phyloP scores from a whole-genome alignment of 23 tunicate genomes.

The Halocynthia aurantium region DNA sequence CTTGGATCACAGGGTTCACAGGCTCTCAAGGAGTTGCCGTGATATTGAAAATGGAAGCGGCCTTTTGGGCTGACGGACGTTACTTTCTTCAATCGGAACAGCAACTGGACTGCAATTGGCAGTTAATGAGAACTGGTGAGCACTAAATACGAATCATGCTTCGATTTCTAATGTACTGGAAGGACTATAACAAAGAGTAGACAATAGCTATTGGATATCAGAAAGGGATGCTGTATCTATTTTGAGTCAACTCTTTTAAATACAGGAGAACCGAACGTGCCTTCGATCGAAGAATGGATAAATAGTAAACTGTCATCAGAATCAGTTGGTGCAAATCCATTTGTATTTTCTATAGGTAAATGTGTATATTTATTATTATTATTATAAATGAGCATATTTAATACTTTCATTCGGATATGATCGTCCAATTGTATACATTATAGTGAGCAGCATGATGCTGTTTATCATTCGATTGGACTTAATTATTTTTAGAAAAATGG shows the following conservation, averaged over 20 bases:
- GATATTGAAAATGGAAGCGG: slow-evolving; percentile 60
- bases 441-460: no score
- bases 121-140: slow-evolving; percentile 64
- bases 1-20: slow-evolving; percentile 78
- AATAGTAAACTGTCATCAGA: slow-evolving; percentile 23
- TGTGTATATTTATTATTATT: no score
- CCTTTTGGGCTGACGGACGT: slow-evolving; percentile 90
- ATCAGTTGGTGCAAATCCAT: slow-evolving; percentile 70
- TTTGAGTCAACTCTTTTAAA: no score
- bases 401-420: no score
- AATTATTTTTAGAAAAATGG: slow-evolving; percentile 40
- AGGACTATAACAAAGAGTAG: no score
- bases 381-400: no score
- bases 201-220: no score
- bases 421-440: no score
- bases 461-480: no score
- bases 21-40: slow-evolving; percentile 91
- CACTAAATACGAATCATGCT: no score
- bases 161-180: no score
- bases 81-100: slow-evolving; percentile 83
- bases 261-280: slow-evolving; percentile 56
- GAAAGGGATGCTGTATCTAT: no score
- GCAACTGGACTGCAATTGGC: slow-evolving; percentile 93
- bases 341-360: slow-evolving; percentile 76
- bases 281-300: slow-evolving; percentile 69